A percentile compares a stretch with the other conserved stretches of the same genome.
These are phyloP conservation scores for Eudemis profundana DNA, from an alignment of 2,888 invertebrate genomes.

Conservation along the genomic window DNA sequence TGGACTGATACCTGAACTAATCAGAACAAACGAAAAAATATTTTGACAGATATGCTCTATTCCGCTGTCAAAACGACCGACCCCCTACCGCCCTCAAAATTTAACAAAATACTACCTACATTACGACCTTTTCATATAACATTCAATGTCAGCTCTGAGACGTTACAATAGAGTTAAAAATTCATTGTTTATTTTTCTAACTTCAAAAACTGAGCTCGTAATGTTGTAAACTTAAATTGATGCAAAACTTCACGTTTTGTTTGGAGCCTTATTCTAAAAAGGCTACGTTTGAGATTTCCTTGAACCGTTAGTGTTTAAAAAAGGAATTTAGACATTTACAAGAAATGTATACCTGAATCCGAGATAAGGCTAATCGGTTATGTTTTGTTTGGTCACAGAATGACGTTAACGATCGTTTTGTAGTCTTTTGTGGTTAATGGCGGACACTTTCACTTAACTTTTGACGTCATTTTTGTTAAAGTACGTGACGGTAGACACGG, in stretches of 20 bases:
- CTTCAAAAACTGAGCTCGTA: slow-evolving; percentile 28
- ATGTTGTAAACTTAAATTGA: slow-evolving; percentile 19
- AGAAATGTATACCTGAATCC: slow-evolving; percentile 72
- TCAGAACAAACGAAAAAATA: slow-evolving; percentile 65
- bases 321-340: slow-evolving; percentile 69
- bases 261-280: slow-evolving; percentile 27
- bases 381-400: slow-evolving; percentile 70
- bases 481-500: slow-evolving; percentile 31
- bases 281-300: slow-evolving; percentile 44
- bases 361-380: slow-evolving; percentile 79
- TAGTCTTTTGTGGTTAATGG: slow-evolving; percentile 55
- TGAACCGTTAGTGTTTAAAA: slow-evolving; percentile 32
- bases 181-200: neutral
- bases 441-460: slow-evolving; percentile 57
- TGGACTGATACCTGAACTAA: slow-evolving; percentile 75
- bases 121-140: neutral
- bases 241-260: slow-evolving; percentile 23
- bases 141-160: slow-evolving; percentile 18
- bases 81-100: slow-evolving; percentile 66
- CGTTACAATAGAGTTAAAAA: slow-evolving; percentile 12
- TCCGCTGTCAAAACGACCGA: slow-evolving; percentile 70
- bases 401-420: slow-evolving; percentile 63
- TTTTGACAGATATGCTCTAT: slow-evolving; percentile 75
- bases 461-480: slow-evolving; percentile 42
- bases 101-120: slow-evolving; percentile 47